These are phyloP conservation scores for Steatornis caripensis DNA, from an alignment of 2,113 vertebrate genomes.

Conservation along the genomic window DNA sequence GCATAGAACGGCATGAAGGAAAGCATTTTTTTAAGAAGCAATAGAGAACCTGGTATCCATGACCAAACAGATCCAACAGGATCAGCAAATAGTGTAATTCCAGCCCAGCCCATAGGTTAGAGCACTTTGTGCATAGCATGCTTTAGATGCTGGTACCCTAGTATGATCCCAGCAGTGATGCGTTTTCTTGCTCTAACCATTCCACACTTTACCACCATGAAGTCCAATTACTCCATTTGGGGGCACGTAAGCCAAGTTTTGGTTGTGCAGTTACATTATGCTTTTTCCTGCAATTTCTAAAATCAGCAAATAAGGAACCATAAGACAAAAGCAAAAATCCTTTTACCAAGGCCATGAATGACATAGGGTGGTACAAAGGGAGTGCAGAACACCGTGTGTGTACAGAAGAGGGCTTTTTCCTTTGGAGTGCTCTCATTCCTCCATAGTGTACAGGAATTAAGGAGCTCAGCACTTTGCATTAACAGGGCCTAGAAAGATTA, in stretches of 20 bases:
- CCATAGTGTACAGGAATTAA: not conserved
- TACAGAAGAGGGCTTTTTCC: not conserved
- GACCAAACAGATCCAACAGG: not conserved
- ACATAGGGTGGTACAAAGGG: not conserved
- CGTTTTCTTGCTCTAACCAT: not conserved
- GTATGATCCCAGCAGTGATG: not conserved
- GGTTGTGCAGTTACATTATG: not conserved
- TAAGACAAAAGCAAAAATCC: not conserved
- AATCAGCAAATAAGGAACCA: not conserved
- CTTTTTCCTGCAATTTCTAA: not conserved
- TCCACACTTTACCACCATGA: not conserved
- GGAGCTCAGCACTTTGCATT: not conserved
- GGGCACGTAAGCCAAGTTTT: not conserved
- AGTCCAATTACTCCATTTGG: not conserved
- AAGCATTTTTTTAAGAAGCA: not conserved
- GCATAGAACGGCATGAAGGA: not conserved
- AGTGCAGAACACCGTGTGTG: not conserved
- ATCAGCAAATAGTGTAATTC: not conserved
- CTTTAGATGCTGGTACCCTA: not conserved
- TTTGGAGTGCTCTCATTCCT: not conserved
- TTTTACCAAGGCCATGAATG: not conserved
- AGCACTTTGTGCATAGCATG: not conserved
- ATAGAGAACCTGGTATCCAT: not conserved
- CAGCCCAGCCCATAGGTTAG: not conserved
- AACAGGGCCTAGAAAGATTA: not conserved